phyloP scores from a whole-genome alignment of 2,797 vertebrate species.

The Serranus cabrilla region DNA sequence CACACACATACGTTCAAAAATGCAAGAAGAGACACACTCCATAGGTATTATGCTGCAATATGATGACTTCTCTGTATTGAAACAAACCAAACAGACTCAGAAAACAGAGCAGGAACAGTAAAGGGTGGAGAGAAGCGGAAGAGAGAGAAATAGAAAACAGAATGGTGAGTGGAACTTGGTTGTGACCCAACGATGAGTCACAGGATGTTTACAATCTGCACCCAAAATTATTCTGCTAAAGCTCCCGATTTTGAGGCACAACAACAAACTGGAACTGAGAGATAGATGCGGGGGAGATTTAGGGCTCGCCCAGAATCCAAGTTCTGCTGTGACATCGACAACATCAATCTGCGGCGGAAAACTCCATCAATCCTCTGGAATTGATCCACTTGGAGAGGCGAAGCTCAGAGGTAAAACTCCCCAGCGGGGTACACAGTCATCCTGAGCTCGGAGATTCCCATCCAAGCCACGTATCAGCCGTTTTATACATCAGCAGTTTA shows the following conservation, averaged over 20 bases:
- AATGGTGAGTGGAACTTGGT: slow-evolving; percentile 40
- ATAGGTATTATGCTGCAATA: neutral
- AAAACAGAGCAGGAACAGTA: neutral
- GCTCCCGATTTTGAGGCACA: slow-evolving; percentile 54
- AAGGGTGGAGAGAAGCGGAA: neutral
- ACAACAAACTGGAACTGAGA: slow-evolving; percentile 48
- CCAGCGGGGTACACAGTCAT: slow-evolving; percentile 29
- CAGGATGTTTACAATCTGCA: slow-evolving; percentile 45
- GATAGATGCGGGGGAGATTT: slow-evolving; percentile 32
- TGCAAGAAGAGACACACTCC: slow-evolving; percentile 12
- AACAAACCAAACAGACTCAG: neutral
- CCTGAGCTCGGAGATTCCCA: slow-evolving; percentile 29
- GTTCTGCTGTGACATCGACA: slow-evolving; percentile 37
- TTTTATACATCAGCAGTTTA: slow-evolving; percentile 30
- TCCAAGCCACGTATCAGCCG: slow-evolving; percentile 30
- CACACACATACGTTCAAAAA: slow-evolving; percentile 26
- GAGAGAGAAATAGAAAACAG: slow-evolving; percentile 18
- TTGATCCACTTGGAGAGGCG: slow-evolving; percentile 57
- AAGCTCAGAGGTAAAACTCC: slow-evolving; percentile 46
- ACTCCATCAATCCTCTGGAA: slow-evolving; percentile 64
- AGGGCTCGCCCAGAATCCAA: slow-evolving; percentile 43
- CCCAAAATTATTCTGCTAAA: slow-evolving; percentile 53
- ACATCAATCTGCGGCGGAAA: slow-evolving; percentile 50
- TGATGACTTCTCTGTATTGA: neutral
- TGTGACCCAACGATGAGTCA: slow-evolving; percentile 45